Percentiles rank a stretch among this genome's conserved stretches.
phyloP scores from a whole-genome alignment of 2,797 vertebrate genomes.

The Pampus argenteus region DNA sequence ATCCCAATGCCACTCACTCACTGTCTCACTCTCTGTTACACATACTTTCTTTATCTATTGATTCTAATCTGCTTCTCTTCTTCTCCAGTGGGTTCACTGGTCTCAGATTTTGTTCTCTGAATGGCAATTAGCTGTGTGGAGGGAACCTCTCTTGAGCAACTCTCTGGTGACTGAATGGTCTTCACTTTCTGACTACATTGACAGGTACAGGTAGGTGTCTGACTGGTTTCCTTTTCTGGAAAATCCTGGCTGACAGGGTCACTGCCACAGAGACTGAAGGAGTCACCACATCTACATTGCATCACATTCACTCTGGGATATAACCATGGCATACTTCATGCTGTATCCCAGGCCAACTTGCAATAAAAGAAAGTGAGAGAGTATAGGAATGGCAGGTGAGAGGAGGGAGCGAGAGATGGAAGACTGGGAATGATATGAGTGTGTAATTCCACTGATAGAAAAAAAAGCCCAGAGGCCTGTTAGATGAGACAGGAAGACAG shows the following conservation, averaged over 20 bases:
- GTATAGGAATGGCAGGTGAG: conserved; percentile 35
- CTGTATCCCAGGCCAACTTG: conserved; percentile 2
- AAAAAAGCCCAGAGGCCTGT: conserved; percentile 62
- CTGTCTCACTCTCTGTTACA: background rate
- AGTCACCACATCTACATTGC: conserved; percentile 45
- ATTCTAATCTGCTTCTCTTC: conserved; percentile 45
- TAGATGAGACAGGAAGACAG: conserved; percentile 64
- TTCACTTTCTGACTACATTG: conserved; percentile 29
- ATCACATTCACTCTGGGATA: conserved; percentile 24
- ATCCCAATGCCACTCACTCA: conserved; percentile 50
- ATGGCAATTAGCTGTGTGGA: conserved; percentile 47
- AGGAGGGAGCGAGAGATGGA: conserved; percentile 12
- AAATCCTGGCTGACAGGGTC: conserved; percentile 50
- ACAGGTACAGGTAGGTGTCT: conserved; percentile 46
- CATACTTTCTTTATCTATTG: conserved; percentile 23
- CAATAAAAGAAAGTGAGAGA: background rate
- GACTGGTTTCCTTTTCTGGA: conserved; percentile 29
- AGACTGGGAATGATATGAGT: conserved; percentile 52
- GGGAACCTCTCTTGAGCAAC: conserved; percentile 17
- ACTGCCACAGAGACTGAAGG: conserved; percentile 27
- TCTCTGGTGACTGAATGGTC: conserved; percentile 21
- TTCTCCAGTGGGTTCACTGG: conserved; percentile 47
- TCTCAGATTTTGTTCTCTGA: conserved; percentile 51
- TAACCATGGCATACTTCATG: conserved; percentile 7
- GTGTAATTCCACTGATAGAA: conserved; percentile 68